phyloP scores from a whole-genome alignment of 2,797 vertebrate genomes.

The Phaenicophaeus curvirostris region DNA sequence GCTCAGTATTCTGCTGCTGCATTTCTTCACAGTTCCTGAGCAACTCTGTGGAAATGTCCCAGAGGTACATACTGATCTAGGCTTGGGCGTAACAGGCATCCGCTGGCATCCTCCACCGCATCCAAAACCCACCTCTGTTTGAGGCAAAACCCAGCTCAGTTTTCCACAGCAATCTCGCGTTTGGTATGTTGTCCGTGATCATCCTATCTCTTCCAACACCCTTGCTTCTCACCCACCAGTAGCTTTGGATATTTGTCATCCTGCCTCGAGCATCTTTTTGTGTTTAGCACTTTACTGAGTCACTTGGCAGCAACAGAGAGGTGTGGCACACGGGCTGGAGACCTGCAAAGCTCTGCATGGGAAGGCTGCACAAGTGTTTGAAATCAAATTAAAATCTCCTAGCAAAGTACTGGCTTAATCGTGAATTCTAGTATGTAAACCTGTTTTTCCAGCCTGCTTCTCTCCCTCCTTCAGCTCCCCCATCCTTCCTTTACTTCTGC shows the following conservation, averaged over 20 bases:
- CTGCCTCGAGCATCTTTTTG: background rate
- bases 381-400: background rate
- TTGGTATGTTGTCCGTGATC: background rate
- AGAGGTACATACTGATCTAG: rapidly evolving
- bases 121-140: background rate
- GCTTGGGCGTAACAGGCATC: background rate
- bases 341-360: background rate
- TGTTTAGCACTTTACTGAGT: rapidly evolving
- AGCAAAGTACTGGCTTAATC: background rate
- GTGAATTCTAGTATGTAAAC: background rate
- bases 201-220: background rate
- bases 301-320: background rate
- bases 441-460: background rate
- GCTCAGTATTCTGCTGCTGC: background rate
- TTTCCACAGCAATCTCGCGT: background rate
- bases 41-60: background rate
- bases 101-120: background rate
- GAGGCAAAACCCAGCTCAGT: background rate
- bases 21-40: background rate
- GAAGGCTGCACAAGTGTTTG: background rate
- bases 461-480: rapidly evolving
- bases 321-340: rapidly evolving
- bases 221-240: background rate
- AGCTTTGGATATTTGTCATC: background rate
- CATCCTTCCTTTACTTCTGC: background rate